phyloP scores from a whole-genome alignment of 1,140 invertebrate genomes.

The Hyphantria cunea region DNA sequence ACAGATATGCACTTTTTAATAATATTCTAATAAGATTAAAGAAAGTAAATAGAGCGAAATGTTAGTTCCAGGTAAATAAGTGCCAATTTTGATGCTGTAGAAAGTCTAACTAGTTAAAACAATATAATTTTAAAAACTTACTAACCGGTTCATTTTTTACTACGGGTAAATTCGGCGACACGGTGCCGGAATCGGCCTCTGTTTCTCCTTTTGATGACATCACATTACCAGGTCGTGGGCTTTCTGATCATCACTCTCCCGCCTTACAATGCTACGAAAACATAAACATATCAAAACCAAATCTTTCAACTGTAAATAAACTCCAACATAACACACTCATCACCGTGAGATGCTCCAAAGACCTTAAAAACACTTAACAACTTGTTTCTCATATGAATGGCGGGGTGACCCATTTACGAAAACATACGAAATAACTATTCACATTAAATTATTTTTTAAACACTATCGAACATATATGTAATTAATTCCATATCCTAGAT shows the following conservation, averaged over 20 bases:
- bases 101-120: background rate
- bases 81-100: background rate
- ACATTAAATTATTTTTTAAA: conserved; percentile 69
- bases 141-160: conserved; percentile 81
- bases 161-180: conserved; percentile 73
- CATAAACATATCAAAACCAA: conserved; percentile 47
- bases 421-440: conserved; percentile 78
- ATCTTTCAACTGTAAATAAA: conserved; percentile 14
- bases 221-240: conserved; percentile 74
- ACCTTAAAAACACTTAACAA: conserved; percentile 46
- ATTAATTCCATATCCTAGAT: conserved; percentile 41
- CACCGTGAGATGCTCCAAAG: background rate
- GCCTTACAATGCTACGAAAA: conserved; percentile 64
- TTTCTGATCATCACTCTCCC: conserved; percentile 77
- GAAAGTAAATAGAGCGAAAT: no score
- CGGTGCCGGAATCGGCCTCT: conserved; percentile 81
- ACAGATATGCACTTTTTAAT: no score
- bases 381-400: conserved; percentile 68
- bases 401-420: conserved; percentile 81
- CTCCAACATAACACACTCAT: conserved; percentile 10
- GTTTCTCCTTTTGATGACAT: conserved; percentile 82
- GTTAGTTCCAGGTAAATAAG: background rate
- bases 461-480: conserved; percentile 58
- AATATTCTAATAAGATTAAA: no score
- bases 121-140: conserved; percentile 32